Evolutionary conservation across 2,888 invertebrate species (phyloP), one percentile per base, ranked within the genome.

Genomic region (Plebejus argus): DNA sequence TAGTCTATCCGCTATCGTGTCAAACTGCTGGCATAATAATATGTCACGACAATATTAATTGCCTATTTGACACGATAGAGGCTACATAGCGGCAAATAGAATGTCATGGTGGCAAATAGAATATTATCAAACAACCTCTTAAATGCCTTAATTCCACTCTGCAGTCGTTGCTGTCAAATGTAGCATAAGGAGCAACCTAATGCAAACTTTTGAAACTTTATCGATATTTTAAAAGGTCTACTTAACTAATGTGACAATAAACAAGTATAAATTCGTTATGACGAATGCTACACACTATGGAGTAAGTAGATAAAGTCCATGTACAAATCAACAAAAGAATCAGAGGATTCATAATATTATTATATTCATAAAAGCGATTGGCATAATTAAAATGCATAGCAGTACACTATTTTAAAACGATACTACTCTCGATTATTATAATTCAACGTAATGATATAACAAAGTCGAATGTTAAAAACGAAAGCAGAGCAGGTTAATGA

Each of bases 401-500:
- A 28, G 15, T 28, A 23, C 28, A 6, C 15, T 1, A 66, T 5
- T 28, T 28, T 7, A 18, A 33, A 66, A 18, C 18, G 53, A 53
- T 5, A 53, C 12, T 12, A 66, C 66, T 66, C 28, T 66, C 66
- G 61, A 61, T 61, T 61, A 23, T 23, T 61, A 23, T 23, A 61
- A 61, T 12, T 12, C 10, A 61, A 61, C 23, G 61, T 61, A 61
- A 61, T 61, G 10, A 61, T 61, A 23, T 23, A 61, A 61, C 61
- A 10, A 61, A 23, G 61, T n/a, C n/a, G 23, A 61, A 58, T 23
- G 15, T 23, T 66, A 66, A 66, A 66, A 66, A 66, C 6, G 28
- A 66, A 66, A 66, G 66, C 28, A 28, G 66, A 66, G 66, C 28
- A 66, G 66, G 66, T 66, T 66, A 66, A 66, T 33, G 28, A 33